phyloP scores from a whole-genome alignment of 2,113 vertebrate genomes.

The Phylloscopus trochilus region DNA sequence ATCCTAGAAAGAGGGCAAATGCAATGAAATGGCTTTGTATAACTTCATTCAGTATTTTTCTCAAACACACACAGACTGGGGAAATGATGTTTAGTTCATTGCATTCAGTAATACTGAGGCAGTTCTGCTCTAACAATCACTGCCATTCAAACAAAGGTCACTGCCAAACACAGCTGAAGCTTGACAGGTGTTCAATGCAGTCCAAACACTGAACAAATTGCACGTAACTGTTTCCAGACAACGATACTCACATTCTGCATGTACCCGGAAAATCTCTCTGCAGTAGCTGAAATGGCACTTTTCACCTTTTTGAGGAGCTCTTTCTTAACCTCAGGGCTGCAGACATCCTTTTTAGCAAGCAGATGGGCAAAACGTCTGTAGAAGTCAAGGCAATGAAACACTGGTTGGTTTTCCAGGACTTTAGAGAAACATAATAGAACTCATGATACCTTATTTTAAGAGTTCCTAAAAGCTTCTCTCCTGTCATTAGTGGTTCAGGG shows the following conservation, averaged over 20 bases:
- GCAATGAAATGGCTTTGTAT: neutral
- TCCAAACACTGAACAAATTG: neutral
- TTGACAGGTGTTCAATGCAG: neutral
- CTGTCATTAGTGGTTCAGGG: neutral
- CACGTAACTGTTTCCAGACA: neutral
- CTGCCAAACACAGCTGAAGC: neutral
- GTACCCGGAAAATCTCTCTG: constrained; percentile 97
- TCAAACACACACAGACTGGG: neutral
- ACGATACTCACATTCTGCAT: constrained; percentile 91
- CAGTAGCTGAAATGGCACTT: constrained; percentile 95
- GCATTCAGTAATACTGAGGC: neutral
- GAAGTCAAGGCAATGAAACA: constrained; percentile 25
- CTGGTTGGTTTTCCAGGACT: neutral
- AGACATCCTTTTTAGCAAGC: constrained; percentile 93
- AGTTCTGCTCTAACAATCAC: neutral
- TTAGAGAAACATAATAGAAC: neutral
- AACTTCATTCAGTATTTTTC: neutral
- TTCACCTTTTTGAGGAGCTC: constrained; percentile 96
- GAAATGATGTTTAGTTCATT: neutral
- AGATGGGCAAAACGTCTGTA: constrained; percentile 92
- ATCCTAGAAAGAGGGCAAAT: constrained; percentile 75
- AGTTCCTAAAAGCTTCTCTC: neutral
- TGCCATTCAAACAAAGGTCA: neutral
- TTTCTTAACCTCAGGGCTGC: constrained; percentile 93
- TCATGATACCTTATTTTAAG: neutral